Evolutionary conservation across 64 coral and sea anemone genomes (phyloP).

Genomic region (Montipora efflorescens): DNA sequence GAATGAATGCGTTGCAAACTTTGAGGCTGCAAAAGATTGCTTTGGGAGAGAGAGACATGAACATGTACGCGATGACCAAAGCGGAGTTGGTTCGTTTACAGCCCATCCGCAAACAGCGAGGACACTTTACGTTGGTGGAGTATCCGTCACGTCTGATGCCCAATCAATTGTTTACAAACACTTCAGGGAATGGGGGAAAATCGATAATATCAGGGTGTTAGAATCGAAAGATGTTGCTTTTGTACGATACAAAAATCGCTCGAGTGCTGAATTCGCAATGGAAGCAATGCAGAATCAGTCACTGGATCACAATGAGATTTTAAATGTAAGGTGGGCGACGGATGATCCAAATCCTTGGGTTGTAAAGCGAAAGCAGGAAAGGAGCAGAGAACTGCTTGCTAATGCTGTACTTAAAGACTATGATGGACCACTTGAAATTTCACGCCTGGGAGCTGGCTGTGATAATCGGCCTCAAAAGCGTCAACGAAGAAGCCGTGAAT

Average conservation of each 20-base stretch:
- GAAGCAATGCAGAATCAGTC: slow-evolving; percentile 94
- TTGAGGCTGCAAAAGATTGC: slow-evolving; percentile 80
- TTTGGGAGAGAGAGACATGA: slow-evolving; percentile 88
- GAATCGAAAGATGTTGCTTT: slow-evolving; percentile 84
- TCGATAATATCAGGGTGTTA: slow-evolving; percentile 82
- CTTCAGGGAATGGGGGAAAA: slow-evolving; percentile 88
- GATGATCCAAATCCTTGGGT: slow-evolving; percentile 86
- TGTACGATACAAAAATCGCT: slow-evolving; percentile 82
- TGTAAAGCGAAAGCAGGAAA: slow-evolving; percentile 53
- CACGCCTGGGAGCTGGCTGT: neutral
- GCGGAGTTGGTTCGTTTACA: slow-evolving; percentile 83
- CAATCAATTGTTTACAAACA: slow-evolving; percentile 80
- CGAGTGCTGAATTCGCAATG: slow-evolving; percentile 88
- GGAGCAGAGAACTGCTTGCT: slow-evolving; percentile 48
- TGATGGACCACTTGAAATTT: slow-evolving; percentile 40
- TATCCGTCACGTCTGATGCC: slow-evolving; percentile 30
- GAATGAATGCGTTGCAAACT: slow-evolving; percentile 50
- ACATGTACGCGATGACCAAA: slow-evolving; percentile 87
- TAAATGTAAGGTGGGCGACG: slow-evolving; percentile 90
- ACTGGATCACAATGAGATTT: slow-evolving; percentile 72
- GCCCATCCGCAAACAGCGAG: slow-evolving; percentile 80
- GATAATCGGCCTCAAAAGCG: neutral
- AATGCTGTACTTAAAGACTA: slow-evolving; percentile 25
- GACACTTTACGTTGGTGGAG: slow-evolving; percentile 84
- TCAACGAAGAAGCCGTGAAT: neutral